phyloP scores from a whole-genome alignment of 1,140 invertebrate species.

The Gryllus bimaculatus region DNA sequence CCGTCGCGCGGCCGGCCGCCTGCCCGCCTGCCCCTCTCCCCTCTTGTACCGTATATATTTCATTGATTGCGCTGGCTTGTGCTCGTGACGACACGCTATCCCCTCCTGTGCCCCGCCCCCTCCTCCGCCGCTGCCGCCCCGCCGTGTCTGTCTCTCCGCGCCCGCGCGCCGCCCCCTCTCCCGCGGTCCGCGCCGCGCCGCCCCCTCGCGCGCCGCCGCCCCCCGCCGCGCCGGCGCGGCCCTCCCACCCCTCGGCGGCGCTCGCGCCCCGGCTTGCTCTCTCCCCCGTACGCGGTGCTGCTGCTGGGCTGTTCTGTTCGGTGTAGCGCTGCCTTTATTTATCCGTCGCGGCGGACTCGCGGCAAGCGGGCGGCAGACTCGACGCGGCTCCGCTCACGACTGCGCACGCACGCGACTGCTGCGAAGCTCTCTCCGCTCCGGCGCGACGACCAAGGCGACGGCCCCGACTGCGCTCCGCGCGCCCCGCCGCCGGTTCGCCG shows the following conservation, averaged over 20 bases:
- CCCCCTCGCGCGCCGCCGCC: neutral
- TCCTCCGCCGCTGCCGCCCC: neutral
- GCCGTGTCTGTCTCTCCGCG: neutral
- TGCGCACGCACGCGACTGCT: neutral
- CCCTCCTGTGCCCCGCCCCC: neutral
- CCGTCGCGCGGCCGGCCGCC: neutral
- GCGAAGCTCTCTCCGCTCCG: too few species aligned
- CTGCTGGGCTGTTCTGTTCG: conserved; percentile 2
- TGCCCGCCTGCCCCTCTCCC: neutral
- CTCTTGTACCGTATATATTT: conserved; percentile 15
- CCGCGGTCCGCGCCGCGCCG: neutral
- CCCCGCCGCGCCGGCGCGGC: neutral
- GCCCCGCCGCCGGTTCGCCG: too few species aligned
- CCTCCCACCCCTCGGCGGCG: neutral
- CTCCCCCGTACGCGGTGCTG: neutral
- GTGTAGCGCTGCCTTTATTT: conserved; percentile 3
- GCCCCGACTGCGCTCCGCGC: neutral
- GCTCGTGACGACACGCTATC: conserved; percentile 11
- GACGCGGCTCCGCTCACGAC: neutral
- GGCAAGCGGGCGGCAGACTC: neutral
- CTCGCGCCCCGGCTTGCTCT: neutral
- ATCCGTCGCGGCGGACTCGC: neutral
- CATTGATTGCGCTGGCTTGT: conserved; percentile 23
- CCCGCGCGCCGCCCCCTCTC: neutral
- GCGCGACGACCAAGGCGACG: neutral